Base-by-base conservation (phyloP, 2,888 invertebrate species). In the Ennomos quercinarius region DNA sequence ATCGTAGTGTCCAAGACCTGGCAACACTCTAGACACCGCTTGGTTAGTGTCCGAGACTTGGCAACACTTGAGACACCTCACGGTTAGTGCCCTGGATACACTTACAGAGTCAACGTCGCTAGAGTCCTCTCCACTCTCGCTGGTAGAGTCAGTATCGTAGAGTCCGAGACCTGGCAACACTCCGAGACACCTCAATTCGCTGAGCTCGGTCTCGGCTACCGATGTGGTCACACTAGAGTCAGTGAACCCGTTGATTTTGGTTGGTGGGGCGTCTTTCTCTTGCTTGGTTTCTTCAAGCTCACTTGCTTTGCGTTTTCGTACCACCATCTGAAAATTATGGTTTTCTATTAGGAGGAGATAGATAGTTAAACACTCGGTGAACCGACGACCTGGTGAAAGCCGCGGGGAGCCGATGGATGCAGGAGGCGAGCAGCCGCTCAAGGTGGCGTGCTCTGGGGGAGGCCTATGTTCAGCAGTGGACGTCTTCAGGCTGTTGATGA, bases 101-200 rank as follows among this genome's bases (percentile, higher is more conserved):
- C 45, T 42, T 39, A 66, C 68, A 66, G 73, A 72, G 42, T 94
- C 94, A 47, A 87, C 87, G 59, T 95, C 95, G 59, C 94, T 94
- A 61, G 96, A 96, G 34, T 95, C 94, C 63, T 95, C 95, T 9
- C n/a, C 49, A 0, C 95, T 95, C 77, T 96, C 96, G 51, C 94
- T 96, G 0, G 96, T 96, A 61, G 96, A 95, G 68, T 89, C 90
- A 0, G 94, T 94, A 54, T 94, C 94, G 70, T 89, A 98, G 64
- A 94, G 94, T 0, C 97, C 97, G 52, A 98, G 93, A 0, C 98
- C 98, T 0, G 98, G 98, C 57, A 98, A 87, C 50, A 97, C 94
- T 0, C 96, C 98, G 58, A 97, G 94, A 75, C 96, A 96, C 38
- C 93, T 94, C 64, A 96, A n/a, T n/a, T n/a, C n/a, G n/a, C n/a